A percentile compares a stretch with the other conserved stretches of the same genome.
Conservation (phyloP, 2,888 invertebrate species). For the Drosophila mettleri region DNA sequence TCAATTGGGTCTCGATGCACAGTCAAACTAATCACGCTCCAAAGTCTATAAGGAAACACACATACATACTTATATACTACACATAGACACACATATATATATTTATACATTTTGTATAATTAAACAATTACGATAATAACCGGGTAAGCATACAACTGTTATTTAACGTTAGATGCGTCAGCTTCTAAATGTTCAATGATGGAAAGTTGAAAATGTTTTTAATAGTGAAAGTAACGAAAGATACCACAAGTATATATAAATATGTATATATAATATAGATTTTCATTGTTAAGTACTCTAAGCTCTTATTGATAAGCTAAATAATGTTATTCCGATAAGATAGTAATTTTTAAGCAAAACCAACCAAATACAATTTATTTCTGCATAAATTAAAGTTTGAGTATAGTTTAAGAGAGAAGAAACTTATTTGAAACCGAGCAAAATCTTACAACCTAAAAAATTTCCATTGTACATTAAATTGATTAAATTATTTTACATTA, state of each 20-base stretch:
- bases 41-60: slow-evolving; percentile 49
- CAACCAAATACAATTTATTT: background rate
- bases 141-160: slow-evolving; percentile 32
- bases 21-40: slow-evolving; percentile 38
- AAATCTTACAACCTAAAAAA: background rate
- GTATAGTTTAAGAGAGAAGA: background rate
- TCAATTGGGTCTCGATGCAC: slow-evolving; percentile 40
- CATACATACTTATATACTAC: background rate
- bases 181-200: background rate
- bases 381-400: background rate
- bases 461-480: background rate
- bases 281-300: background rate
- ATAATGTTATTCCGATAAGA: slow-evolving; percentile 5
- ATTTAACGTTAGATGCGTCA: slow-evolving; percentile 22
- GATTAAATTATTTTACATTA: too few relatives aligned
- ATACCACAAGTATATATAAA: background rate
- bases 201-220: background rate
- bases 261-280: background rate
- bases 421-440: background rate
- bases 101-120: background rate
- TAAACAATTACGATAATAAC: slow-evolving; percentile 61
- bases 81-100: background rate
- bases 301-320: background rate
- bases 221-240: slow-evolving; percentile 15
- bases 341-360: background rate